phyloP scores from a whole-genome alignment of 2,113 vertebrate genomes.

The Syngnathus floridae region DNA sequence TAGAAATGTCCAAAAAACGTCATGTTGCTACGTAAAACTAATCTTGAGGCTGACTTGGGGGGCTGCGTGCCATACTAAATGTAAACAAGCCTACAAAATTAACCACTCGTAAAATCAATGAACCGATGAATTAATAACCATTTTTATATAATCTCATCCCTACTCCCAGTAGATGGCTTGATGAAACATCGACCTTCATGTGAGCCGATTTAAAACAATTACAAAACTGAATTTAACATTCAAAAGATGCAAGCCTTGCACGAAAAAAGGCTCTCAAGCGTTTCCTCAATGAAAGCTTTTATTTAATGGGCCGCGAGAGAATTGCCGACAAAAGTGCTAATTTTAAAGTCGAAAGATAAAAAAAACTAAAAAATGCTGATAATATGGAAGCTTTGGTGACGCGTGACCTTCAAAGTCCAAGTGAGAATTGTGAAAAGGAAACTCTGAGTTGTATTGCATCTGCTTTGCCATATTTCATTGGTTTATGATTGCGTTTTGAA shows the following conservation, averaged over 20 bases:
- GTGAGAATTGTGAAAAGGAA: background rate
- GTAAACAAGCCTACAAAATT: background rate
- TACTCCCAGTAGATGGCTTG: background rate
- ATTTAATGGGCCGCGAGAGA: background rate
- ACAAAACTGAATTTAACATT: constrained; percentile 19
- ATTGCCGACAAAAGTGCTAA: background rate
- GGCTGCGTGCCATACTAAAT: background rate
- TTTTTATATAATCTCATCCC: background rate
- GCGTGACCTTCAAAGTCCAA: background rate
- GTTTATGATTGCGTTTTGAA: background rate
- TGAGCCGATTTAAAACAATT: background rate
- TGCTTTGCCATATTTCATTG: background rate
- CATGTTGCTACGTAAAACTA: background rate
- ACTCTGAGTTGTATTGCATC: background rate
- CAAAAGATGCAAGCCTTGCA: constrained; percentile 24
- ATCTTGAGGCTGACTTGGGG: background rate
- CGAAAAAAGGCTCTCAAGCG: constrained; percentile 9
- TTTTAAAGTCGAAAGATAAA: constrained; percentile 3
- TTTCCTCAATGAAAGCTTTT: constrained; percentile 6
- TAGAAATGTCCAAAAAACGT: background rate
- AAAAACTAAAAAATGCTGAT: background rate
- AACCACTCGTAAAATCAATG: background rate
- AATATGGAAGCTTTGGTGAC: background rate
- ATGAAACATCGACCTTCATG: constrained; percentile 2
- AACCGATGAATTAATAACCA: background rate